Conservation (phyloP, 2,797 vertebrate species). For the Anguilla marmorata region DNA sequence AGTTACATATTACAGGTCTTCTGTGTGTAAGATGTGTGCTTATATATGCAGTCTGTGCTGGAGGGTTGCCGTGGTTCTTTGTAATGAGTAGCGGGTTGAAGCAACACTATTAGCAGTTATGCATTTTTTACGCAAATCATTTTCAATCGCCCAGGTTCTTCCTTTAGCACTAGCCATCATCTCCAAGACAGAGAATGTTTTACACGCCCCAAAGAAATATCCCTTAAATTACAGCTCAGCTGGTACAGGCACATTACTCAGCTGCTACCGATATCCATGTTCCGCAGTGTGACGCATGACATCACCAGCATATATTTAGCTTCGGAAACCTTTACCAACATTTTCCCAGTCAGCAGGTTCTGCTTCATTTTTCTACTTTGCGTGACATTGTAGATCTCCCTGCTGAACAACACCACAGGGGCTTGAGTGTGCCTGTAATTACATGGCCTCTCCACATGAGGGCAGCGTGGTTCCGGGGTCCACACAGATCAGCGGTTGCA, state of each 20-base stretch:
- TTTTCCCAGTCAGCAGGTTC: neutral
- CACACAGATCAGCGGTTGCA: neutral
- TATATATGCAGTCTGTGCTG: too few species aligned
- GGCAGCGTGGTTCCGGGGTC: slow-evolving; percentile 2
- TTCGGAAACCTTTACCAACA: neutral
- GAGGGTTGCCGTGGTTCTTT: too few species aligned
- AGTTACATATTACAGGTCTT: neutral
- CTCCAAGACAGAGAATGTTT: too few species aligned
- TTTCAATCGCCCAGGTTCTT: too few species aligned
- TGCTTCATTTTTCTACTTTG: neutral
- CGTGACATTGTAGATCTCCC: neutral
- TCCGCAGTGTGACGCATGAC: neutral
- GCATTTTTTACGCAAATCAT: neutral
- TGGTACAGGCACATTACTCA: neutral
- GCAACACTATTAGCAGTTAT: neutral
- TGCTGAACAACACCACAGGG: neutral
- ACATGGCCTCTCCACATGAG: slow-evolving; percentile 2
- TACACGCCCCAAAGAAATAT: too few species aligned
- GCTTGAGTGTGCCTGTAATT: neutral
- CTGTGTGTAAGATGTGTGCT: too few species aligned
- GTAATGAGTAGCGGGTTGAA: too few species aligned
- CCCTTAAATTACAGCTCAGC: too few species aligned
- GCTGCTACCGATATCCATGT: neutral
- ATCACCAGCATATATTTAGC: neutral
- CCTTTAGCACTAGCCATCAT: too few species aligned